Conservation (phyloP, 2,113 vertebrate species). For the Seriola rivoliana region DNA sequence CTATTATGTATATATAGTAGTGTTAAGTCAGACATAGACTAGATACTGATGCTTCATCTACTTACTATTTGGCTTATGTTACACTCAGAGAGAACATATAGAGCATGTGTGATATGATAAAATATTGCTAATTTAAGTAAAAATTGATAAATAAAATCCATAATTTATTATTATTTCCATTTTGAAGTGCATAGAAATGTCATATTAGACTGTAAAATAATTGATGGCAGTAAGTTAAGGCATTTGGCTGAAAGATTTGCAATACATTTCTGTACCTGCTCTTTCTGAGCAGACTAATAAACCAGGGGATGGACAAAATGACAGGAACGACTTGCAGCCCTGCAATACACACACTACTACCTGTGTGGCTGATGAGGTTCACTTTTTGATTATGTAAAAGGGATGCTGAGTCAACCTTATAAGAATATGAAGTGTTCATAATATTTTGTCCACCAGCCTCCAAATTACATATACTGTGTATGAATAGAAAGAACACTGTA, state of each 20-base stretch:
- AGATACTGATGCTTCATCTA: not conserved
- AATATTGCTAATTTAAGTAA: not conserved
- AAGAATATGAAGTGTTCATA: not conserved
- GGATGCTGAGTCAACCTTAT: not conserved
- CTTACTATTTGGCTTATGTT: slow-evolving; percentile 19
- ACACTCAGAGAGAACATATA: not conserved
- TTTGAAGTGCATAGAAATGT: slow-evolving; percentile 57
- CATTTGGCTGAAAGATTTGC: slow-evolving; percentile 43
- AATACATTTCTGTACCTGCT: not conserved
- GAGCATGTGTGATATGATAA: slow-evolving; percentile 8
- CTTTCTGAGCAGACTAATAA: not conserved
- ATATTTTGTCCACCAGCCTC: not conserved
- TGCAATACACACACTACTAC: not conserved
- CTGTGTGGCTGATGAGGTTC: not conserved
- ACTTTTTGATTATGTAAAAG: not conserved
- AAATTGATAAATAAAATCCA: not conserved
- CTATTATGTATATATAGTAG: not conserved
- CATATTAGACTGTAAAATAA: not conserved
- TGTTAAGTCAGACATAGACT: not conserved
- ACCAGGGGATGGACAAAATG: not conserved
- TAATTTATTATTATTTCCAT: not conserved
- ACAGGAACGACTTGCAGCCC: not conserved
- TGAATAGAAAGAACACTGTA: slow-evolving; percentile 8
- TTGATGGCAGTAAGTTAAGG: slow-evolving; percentile 67
- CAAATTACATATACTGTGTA: not conserved